A percentile compares a stretch with the other conserved stretches of the same genome.
Evolutionary conservation across 2,888 invertebrate genomes (phyloP).

Genomic region (Hyalella azteca): DNA sequence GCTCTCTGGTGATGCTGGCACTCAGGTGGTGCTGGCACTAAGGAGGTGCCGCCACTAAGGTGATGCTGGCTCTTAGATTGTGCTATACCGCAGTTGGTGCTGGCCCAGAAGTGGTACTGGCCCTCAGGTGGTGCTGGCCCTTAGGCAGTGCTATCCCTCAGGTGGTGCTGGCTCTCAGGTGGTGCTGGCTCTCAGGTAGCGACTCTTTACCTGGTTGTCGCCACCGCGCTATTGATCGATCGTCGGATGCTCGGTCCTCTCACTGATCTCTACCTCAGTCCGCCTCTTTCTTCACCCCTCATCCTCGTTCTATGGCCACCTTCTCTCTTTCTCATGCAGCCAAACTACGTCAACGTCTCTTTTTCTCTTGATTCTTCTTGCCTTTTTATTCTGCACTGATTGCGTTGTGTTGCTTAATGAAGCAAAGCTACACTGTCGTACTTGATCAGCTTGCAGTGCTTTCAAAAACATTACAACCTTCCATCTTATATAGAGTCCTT

Average conservation of each 20-base stretch:
- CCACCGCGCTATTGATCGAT: not conserved
- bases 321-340: not conserved
- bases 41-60: too few species aligned
- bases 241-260: not conserved
- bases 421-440: not conserved
- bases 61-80: too few species aligned
- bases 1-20: too few species aligned
- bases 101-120: too few species aligned
- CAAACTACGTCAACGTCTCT: not conserved
- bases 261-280: too few species aligned
- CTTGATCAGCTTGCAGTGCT: not conserved
- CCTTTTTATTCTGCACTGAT: not conserved
- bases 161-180: too few species aligned
- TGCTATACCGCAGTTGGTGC: too few species aligned
- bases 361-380: not conserved
- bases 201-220: conserved; percentile 4
- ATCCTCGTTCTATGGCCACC: not conserved
- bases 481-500: not conserved
- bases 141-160: too few species aligned
- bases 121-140: too few species aligned
- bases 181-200: conserved; percentile 5
- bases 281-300: not conserved
- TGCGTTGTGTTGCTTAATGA: not conserved
- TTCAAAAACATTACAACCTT: not conserved
- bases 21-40: too few species aligned